Conservation (phyloP, 2,113 vertebrate genomes). For the Indri indri region DNA sequence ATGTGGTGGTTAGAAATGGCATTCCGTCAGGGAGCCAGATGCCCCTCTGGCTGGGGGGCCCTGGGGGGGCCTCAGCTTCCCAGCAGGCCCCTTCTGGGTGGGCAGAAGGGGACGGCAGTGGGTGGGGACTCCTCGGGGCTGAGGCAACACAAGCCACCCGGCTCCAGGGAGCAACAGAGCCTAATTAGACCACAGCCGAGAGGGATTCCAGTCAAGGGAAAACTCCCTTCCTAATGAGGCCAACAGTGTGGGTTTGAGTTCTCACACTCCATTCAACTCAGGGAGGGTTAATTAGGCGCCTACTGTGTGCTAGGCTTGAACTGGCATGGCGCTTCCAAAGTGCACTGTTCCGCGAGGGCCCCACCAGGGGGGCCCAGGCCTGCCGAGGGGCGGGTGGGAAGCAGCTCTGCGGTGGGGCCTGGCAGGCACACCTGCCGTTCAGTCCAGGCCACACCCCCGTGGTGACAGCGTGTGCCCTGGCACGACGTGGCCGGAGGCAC, state of each 20-base stretch:
- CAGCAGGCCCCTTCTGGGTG: neutral
- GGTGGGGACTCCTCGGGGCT: too few species aligned
- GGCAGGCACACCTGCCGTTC: accelerated
- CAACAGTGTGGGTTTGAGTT: accelerated
- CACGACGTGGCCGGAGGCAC: accelerated
- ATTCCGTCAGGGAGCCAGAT: accelerated
- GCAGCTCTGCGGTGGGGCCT: accelerated
- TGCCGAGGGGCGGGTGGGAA: accelerated
- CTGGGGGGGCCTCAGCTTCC: neutral
- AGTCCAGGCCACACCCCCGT: accelerated
- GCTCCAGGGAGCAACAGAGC: neutral
- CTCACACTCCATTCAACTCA: accelerated
- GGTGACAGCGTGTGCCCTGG: accelerated
- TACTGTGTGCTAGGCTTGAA: neutral
- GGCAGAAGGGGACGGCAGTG: neutral
- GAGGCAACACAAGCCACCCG: neutral
- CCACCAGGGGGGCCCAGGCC: neutral
- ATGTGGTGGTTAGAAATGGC: neutral
- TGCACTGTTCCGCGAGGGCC: accelerated
- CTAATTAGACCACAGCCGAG: neutral
- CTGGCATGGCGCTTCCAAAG: neutral
- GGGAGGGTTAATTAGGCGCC: neutral
- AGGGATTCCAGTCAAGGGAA: neutral
- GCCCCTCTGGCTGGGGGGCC: neutral
- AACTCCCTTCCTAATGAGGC: neutral